Base-by-base conservation (phyloP, 2,888 invertebrate genomes). In the Limnephilus rhombicus region DNA sequence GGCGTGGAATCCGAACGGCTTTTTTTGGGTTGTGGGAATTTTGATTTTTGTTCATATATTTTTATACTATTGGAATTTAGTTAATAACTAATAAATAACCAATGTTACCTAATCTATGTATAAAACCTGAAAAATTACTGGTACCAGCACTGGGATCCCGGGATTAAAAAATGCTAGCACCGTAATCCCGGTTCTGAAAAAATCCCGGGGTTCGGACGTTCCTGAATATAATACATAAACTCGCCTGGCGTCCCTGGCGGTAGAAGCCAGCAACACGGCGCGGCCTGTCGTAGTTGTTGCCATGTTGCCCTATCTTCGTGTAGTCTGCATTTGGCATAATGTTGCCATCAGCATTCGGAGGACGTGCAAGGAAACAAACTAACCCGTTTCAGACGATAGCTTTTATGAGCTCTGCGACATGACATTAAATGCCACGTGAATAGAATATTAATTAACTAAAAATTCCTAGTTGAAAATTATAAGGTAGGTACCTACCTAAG, bases 321-420 rank as follows among this genome's bases (percentile, higher is more conserved):
- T 83, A 24, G 18, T 18, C n/a, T 34, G 37, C 83, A 83, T 83
- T 83, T 83, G 37, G 37, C 18, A 34, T 83, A 83, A 34, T 34
- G 83, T 83, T 41, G 34, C 37, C n/a, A 41, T 34, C 24, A 68
- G 83, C 83, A 83, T 83, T 83, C 83, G 24, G 83, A 37, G 2
- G 83, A 37, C 83, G 83, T 37, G 15, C 9, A 31, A 37, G 37
- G 83, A 37, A 83, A 83, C 83, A 83, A 83, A 83, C 83, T 15
- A 37, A 37, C 37, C 37, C 83, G 83, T 83, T 83, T 83, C 24
- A 37, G 83, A 37, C 31, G 83, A 37, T 24, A 37, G 41, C 24
- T 37, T 83, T 83, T 83, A 83, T 83, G 83, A 83, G 37, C 68
- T 68, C 68, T 37, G 37, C 3, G 9, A 83, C 83, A 83, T n/a